Base-by-base conservation (phyloP, 2,888 invertebrate genomes). In the Dexiosoma caninum region DNA sequence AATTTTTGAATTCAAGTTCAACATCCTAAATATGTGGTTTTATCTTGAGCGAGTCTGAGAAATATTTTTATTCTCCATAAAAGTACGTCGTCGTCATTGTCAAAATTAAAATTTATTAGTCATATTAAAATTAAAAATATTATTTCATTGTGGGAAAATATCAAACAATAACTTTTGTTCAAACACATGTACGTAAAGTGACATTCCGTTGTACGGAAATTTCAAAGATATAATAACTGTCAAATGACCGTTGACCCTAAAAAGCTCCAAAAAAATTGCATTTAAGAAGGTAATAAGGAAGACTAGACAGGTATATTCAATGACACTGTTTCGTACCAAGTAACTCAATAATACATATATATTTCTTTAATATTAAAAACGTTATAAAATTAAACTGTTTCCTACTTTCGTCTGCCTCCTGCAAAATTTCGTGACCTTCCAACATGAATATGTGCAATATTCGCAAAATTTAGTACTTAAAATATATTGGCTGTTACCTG, bases 1-100 rank as follows among this genome's bases (percentile, higher is more conserved):
- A n/a, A n/a, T n/a, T 57, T 46, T 32, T 21, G n/a, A 44, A 60
- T 30, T 8, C 19, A 59, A 60, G 71, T 60, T 71, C 51, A 42
- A 51, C 49, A 40, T 14, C 53, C 37, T 14, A 57, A 37, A 57
- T 37, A 8, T 14, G n/a, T 8, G 2, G 10, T 19, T 19, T 16
- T 55, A 55, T 19, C 8, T 32, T 19, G 1, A 35, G 6, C 9
- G n/a, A 37, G 27, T 16, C 9, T 27, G 12, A 53, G n/a, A 9
- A 42, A 53, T 37, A 27, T 19, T 42, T 53, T 16, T 21, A 53
- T 23, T 67, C 37, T 12, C 27, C 14, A n/a, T 2, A 5, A 3
- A 27, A 27, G n/a, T 40, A 67, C 37, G 35, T 30, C 14, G 19
- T 32, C 57, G 40, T 37, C 59, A 32, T 40, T 40, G 49, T 32